Evolutionary conservation across 1,140 invertebrate genomes (phyloP).

Genomic region (Zaprionus taronus): DNA sequence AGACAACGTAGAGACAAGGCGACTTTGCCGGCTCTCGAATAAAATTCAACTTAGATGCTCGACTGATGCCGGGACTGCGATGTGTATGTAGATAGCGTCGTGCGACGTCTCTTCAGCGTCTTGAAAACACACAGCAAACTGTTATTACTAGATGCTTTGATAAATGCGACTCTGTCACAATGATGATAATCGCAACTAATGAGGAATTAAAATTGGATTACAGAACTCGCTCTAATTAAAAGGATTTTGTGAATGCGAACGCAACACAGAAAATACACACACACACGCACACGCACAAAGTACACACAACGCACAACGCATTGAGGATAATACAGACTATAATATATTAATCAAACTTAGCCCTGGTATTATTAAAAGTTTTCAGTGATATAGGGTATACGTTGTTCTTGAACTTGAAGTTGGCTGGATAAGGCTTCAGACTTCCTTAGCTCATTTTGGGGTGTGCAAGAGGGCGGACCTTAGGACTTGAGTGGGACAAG

Average conservation of each 20-base stretch:
- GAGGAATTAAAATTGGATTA: constrained; percentile 68
- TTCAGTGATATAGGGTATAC: not conserved
- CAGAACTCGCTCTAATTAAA: constrained; percentile 55
- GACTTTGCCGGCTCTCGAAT: constrained; percentile 12
- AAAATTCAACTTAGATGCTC: constrained; percentile 22
- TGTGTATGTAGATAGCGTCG: constrained; percentile 41
- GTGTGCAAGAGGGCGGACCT: not conserved
- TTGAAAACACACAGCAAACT: constrained; percentile 40
- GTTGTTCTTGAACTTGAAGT: constrained; percentile 1
- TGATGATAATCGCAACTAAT: constrained; percentile 67
- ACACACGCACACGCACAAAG: not conserved
- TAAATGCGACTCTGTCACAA: constrained; percentile 53
- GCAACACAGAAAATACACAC: not conserved
- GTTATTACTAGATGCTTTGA: constrained; percentile 50
- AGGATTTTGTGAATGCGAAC: constrained; percentile 42
- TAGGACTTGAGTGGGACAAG: not conserved
- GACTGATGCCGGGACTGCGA: constrained; percentile 2
- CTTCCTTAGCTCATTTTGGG: not conserved
- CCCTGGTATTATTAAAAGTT: constrained; percentile 1
- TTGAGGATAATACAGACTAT: not conserved
- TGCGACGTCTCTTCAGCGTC: constrained; percentile 11
- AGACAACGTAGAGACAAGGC: constrained; percentile 2
- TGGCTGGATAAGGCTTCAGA: constrained; percentile 1
- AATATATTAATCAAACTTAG: constrained; percentile 12
- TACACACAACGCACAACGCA: not conserved